phyloP scores from a whole-genome alignment of 2,113 vertebrate species.

The Empidonax traillii region DNA sequence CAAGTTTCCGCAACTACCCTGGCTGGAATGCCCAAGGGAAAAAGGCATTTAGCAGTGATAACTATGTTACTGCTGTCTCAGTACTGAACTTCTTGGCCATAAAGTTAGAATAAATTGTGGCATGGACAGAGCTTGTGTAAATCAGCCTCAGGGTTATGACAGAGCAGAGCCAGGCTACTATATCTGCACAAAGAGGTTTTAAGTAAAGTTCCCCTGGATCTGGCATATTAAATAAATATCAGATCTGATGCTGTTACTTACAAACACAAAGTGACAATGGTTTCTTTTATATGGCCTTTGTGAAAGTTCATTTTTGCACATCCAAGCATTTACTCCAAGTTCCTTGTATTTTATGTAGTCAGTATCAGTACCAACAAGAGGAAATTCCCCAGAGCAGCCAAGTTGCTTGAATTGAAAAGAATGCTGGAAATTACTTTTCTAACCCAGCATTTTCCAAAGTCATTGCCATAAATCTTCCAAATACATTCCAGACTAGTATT shows the following conservation, averaged over 20 bases:
- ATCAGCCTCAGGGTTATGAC: background rate
- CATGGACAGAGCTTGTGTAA: background rate
- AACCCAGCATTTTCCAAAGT: slow-evolving; percentile 21
- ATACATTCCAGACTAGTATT: background rate
- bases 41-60: background rate
- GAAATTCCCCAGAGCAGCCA: background rate
- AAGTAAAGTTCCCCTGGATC: background rate
- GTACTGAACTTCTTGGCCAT: background rate
- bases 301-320: background rate
- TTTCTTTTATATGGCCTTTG: background rate
- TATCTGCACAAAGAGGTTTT: background rate
- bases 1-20: background rate
- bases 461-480: background rate
- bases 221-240: background rate
- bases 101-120: background rate
- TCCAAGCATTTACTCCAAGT: background rate
- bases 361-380: background rate
- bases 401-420: background rate
- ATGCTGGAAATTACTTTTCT: background rate
- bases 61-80: background rate
- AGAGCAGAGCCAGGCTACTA: background rate
- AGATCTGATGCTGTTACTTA: background rate
- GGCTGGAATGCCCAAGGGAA: background rate
- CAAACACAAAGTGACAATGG: background rate
- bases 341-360: background rate